These are phyloP conservation scores for Calephelis virginiensis DNA, from an alignment of 1,140 invertebrate species.

Conservation along the genomic window DNA sequence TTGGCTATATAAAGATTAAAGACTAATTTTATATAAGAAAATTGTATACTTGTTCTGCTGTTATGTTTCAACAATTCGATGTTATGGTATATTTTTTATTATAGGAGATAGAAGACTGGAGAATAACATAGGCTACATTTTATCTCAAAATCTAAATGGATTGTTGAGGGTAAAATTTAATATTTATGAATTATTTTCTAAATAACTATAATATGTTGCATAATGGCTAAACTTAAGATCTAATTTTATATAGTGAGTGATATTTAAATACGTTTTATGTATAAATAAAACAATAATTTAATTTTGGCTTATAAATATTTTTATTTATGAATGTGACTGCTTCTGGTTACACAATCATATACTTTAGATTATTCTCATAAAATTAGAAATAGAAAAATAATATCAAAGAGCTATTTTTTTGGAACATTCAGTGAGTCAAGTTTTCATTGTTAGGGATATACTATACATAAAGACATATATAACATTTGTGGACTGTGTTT, in stretches of 20 bases:
- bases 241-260: too few species aligned
- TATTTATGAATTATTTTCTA: too few species aligned
- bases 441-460: conserved; percentile 34
- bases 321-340: conserved; percentile 74
- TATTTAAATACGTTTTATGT: neutral
- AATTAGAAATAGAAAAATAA: conserved; percentile 78
- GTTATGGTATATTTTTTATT: too few species aligned
- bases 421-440: conserved; percentile 67
- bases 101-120: too few species aligned
- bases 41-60: too few species aligned
- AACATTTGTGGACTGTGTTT: conserved; percentile 10
- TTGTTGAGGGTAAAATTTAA: too few species aligned
- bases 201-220: neutral
- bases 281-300: conserved; percentile 54
- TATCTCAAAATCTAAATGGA: too few species aligned
- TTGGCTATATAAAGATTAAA: too few species aligned
- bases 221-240: neutral
- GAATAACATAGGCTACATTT: too few species aligned
- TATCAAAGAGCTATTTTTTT: conserved; percentile 75
- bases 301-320: conserved; percentile 71
- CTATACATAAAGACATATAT: conserved; percentile 19
- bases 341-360: conserved; percentile 70
- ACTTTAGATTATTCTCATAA: conserved; percentile 68
- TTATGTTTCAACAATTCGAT: too few species aligned
- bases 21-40: too few species aligned